phyloP scores from a whole-genome alignment of 2,113 vertebrate genomes.

The Passerina amoena region DNA sequence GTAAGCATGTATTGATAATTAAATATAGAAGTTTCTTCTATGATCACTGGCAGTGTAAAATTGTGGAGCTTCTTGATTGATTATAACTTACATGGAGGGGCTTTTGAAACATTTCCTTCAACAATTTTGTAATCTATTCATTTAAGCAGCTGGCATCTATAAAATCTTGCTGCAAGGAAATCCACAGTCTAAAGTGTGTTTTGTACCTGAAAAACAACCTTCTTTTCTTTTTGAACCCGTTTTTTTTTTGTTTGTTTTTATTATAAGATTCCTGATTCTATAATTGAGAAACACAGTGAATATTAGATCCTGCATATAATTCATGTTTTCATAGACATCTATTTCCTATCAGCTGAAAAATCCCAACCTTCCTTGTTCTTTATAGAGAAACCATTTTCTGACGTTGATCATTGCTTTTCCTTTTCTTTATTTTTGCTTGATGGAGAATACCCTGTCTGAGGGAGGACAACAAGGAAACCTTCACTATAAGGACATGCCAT shows the following conservation, averaged over 20 bases:
- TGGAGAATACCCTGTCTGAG: neutral
- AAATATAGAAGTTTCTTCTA: neutral
- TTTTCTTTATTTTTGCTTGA: neutral
- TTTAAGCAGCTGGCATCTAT: neutral
- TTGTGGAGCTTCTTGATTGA: neutral
- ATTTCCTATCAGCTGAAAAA: neutral
- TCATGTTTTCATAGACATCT: neutral
- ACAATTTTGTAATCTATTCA: neutral
- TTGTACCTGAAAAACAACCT: neutral
- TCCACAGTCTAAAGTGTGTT: neutral
- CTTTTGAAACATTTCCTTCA: neutral
- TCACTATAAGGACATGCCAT: neutral
- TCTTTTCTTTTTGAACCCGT: neutral
- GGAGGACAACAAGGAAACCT: neutral
- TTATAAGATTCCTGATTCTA: neutral
- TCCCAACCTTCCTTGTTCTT: neutral
- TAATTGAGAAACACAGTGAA: neutral
- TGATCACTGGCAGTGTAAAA: neutral
- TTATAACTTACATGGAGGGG: neutral
- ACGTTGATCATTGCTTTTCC: neutral
- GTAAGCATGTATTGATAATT: neutral
- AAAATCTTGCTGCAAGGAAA: neutral
- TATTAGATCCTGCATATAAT: neutral
- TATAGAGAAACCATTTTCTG: neutral
- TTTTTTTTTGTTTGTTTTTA: neutral